phyloP scores from a whole-genome alignment of 2,888 invertebrate genomes.

The Tuta absoluta region DNA sequence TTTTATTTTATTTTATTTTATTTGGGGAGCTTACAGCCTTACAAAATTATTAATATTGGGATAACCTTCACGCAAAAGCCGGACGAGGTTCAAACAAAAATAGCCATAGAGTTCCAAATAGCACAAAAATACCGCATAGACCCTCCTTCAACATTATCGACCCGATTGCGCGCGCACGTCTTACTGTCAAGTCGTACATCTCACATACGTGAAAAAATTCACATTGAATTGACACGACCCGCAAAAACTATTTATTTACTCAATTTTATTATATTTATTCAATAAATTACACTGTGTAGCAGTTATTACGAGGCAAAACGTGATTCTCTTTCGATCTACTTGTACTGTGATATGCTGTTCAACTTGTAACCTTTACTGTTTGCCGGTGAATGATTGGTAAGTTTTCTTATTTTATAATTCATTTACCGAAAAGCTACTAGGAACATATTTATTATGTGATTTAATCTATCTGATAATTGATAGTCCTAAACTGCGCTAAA shows the following conservation, averaged over 20 bases:
- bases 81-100: neutral
- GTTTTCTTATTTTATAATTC: neutral
- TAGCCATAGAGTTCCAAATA: constrained; percentile 26
- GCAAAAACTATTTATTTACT: constrained; percentile 54
- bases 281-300: constrained; percentile 28
- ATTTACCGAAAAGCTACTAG: neutral
- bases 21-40: no score
- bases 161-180: constrained; percentile 68
- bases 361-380: constrained; percentile 18
- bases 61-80: no score
- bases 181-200: constrained; percentile 46
- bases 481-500: no score
- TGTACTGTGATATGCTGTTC: constrained; percentile 18
- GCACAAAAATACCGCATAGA: constrained; percentile 26
- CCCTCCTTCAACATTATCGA: constrained; percentile 50
- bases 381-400: constrained; percentile 24
- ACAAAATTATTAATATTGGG: no score
- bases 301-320: constrained; percentile 22
- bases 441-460: neutral
- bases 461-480: no score
- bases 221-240: constrained; percentile 42
- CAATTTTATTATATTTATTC: constrained; percentile 31
- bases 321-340: constrained; percentile 9
- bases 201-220: constrained; percentile 56
- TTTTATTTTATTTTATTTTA: no score